These are phyloP conservation scores for Alosa alosa DNA, from an alignment of 2,113 vertebrate genomes.

Conservation along the genomic window DNA sequence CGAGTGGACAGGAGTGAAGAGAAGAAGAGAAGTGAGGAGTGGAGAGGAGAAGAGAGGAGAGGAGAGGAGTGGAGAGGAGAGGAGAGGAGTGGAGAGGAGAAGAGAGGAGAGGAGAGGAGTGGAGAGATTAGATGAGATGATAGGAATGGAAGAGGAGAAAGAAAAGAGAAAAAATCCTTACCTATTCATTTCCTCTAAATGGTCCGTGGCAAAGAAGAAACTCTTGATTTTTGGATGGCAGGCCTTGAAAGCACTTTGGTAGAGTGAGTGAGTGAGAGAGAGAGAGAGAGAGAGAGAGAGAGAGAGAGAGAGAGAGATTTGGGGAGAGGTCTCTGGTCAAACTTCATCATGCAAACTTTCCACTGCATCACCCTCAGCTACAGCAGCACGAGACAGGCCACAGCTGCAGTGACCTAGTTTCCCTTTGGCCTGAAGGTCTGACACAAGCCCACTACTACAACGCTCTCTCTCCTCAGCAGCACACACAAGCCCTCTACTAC, in stretches of 20 bases:
- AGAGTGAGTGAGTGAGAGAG: background rate
- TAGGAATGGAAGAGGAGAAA: background rate
- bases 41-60: background rate
- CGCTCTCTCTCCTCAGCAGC: conserved; percentile 2
- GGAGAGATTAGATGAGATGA: background rate
- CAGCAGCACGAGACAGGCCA: background rate
- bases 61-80: conserved; percentile 41
- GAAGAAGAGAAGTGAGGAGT: background rate
- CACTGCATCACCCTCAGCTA: background rate
- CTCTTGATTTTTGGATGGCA: conserved; percentile 82
- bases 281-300: background rate
- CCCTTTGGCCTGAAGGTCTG: background rate
- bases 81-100: background rate
- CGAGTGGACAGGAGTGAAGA: background rate
- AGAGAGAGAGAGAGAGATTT: background rate
- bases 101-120: background rate
- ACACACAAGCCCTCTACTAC: background rate
- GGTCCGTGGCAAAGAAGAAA: conserved; percentile 81
- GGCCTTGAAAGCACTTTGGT: conserved; percentile 77
- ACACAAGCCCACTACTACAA: background rate
- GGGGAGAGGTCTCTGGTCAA: background rate
- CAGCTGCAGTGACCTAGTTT: conserved; percentile 7
- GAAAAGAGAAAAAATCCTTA: conserved; percentile 46
- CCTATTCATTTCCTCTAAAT: conserved; percentile 83
- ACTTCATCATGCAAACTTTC: conserved; percentile 19